A percentile compares a stretch with the other conserved stretches of the same genome.
Conservation (phyloP, 1,140 invertebrate genomes). For the Notospermus geniculatus region DNA sequence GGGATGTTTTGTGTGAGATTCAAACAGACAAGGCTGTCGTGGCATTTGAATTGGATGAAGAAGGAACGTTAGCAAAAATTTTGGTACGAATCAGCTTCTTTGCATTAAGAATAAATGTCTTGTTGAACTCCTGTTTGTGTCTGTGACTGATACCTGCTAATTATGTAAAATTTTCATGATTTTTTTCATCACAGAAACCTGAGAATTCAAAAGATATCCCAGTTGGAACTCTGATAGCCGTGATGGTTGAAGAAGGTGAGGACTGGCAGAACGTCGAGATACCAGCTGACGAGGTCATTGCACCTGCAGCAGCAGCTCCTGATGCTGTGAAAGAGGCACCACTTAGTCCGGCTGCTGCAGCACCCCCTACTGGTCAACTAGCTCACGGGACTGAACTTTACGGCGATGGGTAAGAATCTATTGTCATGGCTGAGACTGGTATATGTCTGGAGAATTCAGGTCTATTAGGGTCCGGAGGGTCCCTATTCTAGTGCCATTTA, state of each 20-base stretch:
- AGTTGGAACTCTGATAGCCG: slow-evolving; percentile 82
- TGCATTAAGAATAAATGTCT: too few species aligned
- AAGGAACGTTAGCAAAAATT: slow-evolving; percentile 65
- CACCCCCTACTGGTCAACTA: slow-evolving; percentile 10
- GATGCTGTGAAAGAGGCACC: not conserved
- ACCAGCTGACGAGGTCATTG: slow-evolving; percentile 43
- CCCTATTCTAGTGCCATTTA: too few species aligned
- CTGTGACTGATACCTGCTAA: not conserved
- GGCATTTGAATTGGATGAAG: slow-evolving; percentile 62
- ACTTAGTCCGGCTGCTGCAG: slow-evolving; percentile 10
- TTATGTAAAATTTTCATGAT: slow-evolving; percentile 2
- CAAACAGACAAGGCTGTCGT: slow-evolving; percentile 67
- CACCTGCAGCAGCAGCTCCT: slow-evolving; percentile 35
- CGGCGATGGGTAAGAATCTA: too few species aligned
- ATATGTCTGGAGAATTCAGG: too few species aligned
- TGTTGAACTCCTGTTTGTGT: too few species aligned
- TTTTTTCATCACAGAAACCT: slow-evolving; percentile 47
- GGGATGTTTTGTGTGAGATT: slow-evolving; percentile 65
- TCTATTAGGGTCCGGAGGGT: too few species aligned
- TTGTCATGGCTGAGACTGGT: too few species aligned
- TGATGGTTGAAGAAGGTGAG: slow-evolving; percentile 78
- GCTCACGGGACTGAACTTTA: too few species aligned
- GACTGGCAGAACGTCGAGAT: slow-evolving; percentile 68
- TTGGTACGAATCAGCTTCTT: slow-evolving; percentile 43
- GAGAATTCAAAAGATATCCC: slow-evolving; percentile 79